A percentile compares a stretch with the other conserved stretches of the same genome.
phyloP scores from a whole-genome alignment of 2,888 invertebrate species.

The Dasysyrphus tricinctus region DNA sequence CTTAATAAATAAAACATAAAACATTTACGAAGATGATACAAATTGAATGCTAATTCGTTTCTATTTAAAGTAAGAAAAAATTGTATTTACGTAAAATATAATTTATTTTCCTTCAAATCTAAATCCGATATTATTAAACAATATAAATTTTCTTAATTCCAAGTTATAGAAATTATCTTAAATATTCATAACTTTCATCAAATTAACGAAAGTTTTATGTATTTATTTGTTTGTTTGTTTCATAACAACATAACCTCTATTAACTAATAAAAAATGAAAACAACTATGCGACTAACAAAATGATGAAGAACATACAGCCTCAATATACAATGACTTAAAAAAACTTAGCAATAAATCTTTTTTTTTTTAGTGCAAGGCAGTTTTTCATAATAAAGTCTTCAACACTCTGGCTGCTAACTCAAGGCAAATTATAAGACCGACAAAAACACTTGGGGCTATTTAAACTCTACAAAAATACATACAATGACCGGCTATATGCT shows the following conservation, averaged over 20 bases:
- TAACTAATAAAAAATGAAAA: conserved; percentile 8
- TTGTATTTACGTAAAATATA: no score
- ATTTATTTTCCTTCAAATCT: no score
- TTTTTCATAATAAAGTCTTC: conserved; percentile 26
- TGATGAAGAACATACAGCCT: background rate
- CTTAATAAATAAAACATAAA: no score
- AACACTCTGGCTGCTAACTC: conserved; percentile 8
- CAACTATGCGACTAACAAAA: background rate
- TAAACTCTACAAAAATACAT: background rate
- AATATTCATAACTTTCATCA: conserved; percentile 25
- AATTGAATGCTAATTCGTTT: no score
- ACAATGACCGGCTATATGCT: conserved; percentile 6
- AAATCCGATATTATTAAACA: no score
- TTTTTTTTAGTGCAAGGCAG: conserved; percentile 8
- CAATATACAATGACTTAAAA: background rate
- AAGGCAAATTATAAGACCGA: conserved; percentile 12
- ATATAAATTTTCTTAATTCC: background rate
- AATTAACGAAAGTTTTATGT: conserved; percentile 19
- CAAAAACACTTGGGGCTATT: conserved; percentile 23
- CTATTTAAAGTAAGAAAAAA: no score
- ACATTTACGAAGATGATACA: no score
- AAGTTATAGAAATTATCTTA: background rate
- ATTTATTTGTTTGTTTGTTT: background rate
- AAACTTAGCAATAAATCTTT: background rate
- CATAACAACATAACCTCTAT: background rate